Evolutionary conservation across 2,888 invertebrate species (phyloP).

Genomic region (Pseudoips prasinana): DNA sequence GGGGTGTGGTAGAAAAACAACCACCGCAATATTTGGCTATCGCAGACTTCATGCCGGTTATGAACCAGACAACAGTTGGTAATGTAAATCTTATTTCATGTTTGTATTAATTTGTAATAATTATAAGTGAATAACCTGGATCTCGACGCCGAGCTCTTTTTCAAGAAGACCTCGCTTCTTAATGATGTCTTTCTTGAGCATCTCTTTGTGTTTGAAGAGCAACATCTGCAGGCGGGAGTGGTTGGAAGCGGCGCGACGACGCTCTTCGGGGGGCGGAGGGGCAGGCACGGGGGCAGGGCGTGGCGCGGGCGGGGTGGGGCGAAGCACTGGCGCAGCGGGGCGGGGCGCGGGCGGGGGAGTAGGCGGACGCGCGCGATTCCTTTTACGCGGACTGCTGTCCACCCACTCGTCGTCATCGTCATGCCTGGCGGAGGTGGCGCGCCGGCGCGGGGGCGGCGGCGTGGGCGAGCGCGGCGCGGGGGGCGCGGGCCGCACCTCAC

Average conservation of each 20-base stretch:
- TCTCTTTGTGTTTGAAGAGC: slow-evolving; percentile 93
- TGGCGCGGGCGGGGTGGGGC: slow-evolving; percentile 12
- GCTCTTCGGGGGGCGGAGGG: slow-evolving; percentile 54
- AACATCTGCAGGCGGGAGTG: slow-evolving; percentile 86
- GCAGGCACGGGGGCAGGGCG: slow-evolving; percentile 19
- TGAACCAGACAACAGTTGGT: too few relatives aligned
- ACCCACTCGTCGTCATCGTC: slow-evolving; percentile 75
- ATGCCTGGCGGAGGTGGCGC: slow-evolving; percentile 47
- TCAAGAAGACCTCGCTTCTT: slow-evolving; percentile 94
- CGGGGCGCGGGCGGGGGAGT: slow-evolving; percentile 36
- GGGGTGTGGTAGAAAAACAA: too few relatives aligned
- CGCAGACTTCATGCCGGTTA: too few relatives aligned
- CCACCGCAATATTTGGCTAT: too few relatives aligned
- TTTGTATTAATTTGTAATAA: too few relatives aligned
- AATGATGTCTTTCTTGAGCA: slow-evolving; percentile 95
- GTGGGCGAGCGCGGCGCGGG: slow-evolving; percentile 44
- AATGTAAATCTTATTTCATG: too few relatives aligned
- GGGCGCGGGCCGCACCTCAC: slow-evolving; percentile 51
- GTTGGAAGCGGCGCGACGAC: slow-evolving; percentile 78
- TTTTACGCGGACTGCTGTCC: slow-evolving; percentile 63
- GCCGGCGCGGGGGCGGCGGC: slow-evolving; percentile 54
- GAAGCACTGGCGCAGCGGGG: slow-evolving; percentile 44
- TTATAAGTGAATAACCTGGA: slow-evolving; percentile 82
- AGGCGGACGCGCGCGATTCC: slow-evolving; percentile 35
- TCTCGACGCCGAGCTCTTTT: slow-evolving; percentile 93